Evolutionary conservation across 2,888 invertebrate genomes (phyloP).

Genomic region (Melitaea athalia): DNA sequence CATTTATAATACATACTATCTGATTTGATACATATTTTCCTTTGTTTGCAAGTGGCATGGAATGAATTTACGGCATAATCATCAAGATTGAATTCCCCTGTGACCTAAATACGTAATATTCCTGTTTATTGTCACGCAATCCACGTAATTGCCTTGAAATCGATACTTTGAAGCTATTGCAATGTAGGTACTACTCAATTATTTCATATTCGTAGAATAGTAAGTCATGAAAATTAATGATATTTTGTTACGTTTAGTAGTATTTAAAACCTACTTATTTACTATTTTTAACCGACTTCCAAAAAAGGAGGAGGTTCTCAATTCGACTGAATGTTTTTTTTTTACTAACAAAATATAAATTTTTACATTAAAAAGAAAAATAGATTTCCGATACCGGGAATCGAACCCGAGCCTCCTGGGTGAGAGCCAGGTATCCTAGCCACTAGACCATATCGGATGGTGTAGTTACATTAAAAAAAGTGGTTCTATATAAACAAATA

Average conservation of each 20-base stretch:
- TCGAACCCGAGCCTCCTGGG: conserved; percentile 88
- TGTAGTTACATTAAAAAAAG: not conserved
- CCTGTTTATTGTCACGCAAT: not conserved
- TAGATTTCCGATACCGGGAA: conserved; percentile 78
- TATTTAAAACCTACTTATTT: no score
- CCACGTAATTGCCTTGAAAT: not conserved
- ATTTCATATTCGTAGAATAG: no score
- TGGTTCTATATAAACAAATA: not conserved
- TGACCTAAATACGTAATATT: not conserved
- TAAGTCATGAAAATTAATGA: not conserved
- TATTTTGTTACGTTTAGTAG: no score
- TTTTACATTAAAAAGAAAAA: not conserved
- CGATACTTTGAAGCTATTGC: not conserved
- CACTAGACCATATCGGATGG: conserved; percentile 34
- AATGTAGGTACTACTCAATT: no score
- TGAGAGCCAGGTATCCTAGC: conserved; percentile 60
- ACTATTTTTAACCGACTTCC: no score
- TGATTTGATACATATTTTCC: no score
- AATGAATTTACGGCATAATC: not conserved
- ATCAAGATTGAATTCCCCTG: not conserved
- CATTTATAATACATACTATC: no score
- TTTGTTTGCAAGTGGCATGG: not conserved
- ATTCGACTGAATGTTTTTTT: no score
- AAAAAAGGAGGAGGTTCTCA: no score
- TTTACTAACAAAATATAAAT: no score